Base-by-base conservation (phyloP, 2,797 vertebrate genomes). In the Hylomyscus alleni region DNA sequence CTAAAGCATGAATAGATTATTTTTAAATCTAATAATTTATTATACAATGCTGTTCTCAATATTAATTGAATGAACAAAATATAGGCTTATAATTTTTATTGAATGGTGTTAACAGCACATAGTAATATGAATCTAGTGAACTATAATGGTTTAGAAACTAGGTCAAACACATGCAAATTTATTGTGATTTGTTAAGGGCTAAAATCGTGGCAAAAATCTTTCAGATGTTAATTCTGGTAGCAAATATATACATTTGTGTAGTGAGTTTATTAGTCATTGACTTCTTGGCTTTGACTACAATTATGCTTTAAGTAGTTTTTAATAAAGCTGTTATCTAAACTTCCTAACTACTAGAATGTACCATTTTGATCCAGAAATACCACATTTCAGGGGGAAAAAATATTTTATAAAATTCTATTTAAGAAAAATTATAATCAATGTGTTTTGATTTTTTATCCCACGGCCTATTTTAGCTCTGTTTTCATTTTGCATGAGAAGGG, bases 11-110 rank as follows among this genome's bases (percentile, higher is more conserved):
- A 94, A 67, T 78, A 92, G 31, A 56, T 12, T 90, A 58, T 40
- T 77, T 73, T 65, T 88, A 50, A 50, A 83, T 92, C 17, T 82
- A 56, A 67, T 76, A 6, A 77, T 95, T 88, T 87, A 82, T 77
- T 93, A 96, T 81, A 69, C 73, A 62, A 81, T 95, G n/a, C 60
- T 95, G 0, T 92, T 90, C 89, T 65, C 52, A 96, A 62, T 90
- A 78, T 80, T 91, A 93, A 54, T 60, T 83, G 8, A 95, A 50
- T 75, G 50, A 65, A 56, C 20, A 72, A 82, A 92, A 95, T 89
- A 1, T 34, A 52, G 11, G 3, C 9, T 75, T 60, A 12, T 83
- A 69, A 69, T 82, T 34, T 85, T 75, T 34, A 26, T 75, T 94
- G 77, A 92, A n/a, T 82, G 78, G n/a, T 81, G 15, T 91, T 90